Evolutionary conservation across 2,888 invertebrate species (phyloP).

Genomic region (Ochropacha duplaris): DNA sequence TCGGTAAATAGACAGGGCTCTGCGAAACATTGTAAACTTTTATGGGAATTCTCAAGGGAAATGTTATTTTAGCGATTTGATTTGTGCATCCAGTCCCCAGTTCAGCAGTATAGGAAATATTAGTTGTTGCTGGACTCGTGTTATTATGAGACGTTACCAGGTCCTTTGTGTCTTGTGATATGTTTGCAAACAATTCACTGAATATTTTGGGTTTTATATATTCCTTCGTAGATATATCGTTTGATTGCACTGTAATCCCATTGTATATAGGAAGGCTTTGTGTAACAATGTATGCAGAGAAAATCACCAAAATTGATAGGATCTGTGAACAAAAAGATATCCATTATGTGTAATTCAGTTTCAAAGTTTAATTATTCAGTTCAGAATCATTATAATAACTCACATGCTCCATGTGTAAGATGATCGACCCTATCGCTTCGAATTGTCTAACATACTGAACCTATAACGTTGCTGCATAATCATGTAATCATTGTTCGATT

Average conservation of each 20-base stretch:
- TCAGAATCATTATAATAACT: constrained; percentile 19
- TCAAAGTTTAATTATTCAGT: background rate
- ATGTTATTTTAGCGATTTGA: constrained; percentile 51
- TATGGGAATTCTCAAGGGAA: constrained; percentile 23
- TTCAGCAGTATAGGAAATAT: constrained; percentile 30
- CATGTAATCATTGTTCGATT: constrained; percentile 16
- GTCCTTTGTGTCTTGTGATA: constrained; percentile 41
- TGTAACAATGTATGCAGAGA: constrained; percentile 24
- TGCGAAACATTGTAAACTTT: constrained; percentile 15
- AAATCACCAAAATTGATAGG: constrained; percentile 28
- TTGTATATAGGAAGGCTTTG: constrained; percentile 53
- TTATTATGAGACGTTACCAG: constrained; percentile 21
- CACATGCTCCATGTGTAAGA: constrained; percentile 34
- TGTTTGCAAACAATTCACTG: constrained; percentile 49
- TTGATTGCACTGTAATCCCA: constrained; percentile 55
- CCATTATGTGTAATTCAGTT: background rate
- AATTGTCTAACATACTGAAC: background rate
- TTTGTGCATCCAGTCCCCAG: constrained; percentile 45
- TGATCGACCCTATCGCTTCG: constrained; percentile 20
- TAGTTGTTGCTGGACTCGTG: constrained; percentile 32
- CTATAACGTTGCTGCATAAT: background rate
- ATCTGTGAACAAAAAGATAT: constrained; percentile 33
- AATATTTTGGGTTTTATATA: constrained; percentile 37
- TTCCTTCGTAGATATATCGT: constrained; percentile 44
- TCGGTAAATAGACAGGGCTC: constrained; percentile 53